A percentile compares a stretch with the other conserved stretches of the same genome.
Conservation (phyloP, 2,888 invertebrate species). For the Platycnemis pennipes region DNA sequence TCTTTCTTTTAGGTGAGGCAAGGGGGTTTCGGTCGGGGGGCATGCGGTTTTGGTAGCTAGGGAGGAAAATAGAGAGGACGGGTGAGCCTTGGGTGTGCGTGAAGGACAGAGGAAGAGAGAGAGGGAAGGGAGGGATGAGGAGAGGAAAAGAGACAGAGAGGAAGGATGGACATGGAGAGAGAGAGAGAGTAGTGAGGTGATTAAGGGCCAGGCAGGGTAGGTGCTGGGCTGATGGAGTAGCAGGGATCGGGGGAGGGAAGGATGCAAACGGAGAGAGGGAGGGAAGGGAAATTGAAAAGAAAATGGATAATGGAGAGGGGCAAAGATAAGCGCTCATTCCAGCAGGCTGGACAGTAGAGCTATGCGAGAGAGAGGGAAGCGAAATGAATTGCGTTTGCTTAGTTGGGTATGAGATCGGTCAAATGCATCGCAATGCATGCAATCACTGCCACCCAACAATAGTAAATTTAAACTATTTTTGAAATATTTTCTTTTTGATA, state of each 20-base stretch:
- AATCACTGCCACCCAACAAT: too few relatives aligned
- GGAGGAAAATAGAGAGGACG: conserved; percentile 22
- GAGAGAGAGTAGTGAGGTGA: background rate
- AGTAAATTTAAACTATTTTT: too few relatives aligned
- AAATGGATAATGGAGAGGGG: background rate
- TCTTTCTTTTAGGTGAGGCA: conserved; percentile 45
- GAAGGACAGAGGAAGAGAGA: background rate
- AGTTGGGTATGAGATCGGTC: too few relatives aligned
- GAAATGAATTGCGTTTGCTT: too few relatives aligned
- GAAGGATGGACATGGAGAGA: background rate
- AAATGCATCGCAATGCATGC: too few relatives aligned
- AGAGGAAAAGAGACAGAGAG: background rate
- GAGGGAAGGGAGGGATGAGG: background rate
- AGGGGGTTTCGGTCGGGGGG: conserved; percentile 3
- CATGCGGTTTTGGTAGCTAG: conserved; percentile 35
- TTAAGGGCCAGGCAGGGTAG: too few relatives aligned
- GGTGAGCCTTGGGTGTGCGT: background rate
- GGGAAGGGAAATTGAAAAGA: background rate
- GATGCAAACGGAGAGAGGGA: conserved; percentile 29
- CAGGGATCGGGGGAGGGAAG: conserved; percentile 20
- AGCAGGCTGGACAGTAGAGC: background rate
- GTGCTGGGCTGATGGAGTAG: background rate
- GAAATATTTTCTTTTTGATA: too few relatives aligned
- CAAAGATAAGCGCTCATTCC: too few relatives aligned
- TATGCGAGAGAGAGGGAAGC: background rate